Evolutionary conservation across 2,797 vertebrate genomes (phyloP), one percentile per base, ranked within the genome.

Genomic region (Arremon aurantiirostris): DNA sequence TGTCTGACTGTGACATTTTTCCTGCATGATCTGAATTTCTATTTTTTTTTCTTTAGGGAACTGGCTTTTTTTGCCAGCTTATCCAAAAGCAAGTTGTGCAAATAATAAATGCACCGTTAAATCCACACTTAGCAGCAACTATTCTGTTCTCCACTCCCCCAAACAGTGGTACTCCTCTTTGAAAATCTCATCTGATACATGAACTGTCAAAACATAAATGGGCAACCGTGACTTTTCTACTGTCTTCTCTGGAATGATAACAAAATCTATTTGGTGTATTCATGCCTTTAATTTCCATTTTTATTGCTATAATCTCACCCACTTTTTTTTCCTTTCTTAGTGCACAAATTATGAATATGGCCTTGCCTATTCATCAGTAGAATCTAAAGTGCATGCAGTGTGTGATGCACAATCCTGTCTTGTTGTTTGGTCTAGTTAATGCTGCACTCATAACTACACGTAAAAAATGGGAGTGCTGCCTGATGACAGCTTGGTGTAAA

Each of bases 241-340:
- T 94, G 84, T 75, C 93, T 95, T 87, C 77, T 94, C 70, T 78
- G 90, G 59, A 89, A 93, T 56, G 79, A 87, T 90, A 94, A 91
- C 55, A 72, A 69, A 93, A 93, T 92, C 65, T 81, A 55, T 91
- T 83, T 83, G n/a, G 46, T 75, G 47, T 93, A 64, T 82, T 91
- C 86, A 72, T 82, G 69, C 55, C 86, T 91, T 90, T 94, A 68
- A 93, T 94, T 97, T 96, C 88, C 88, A 88, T 94, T 95, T 96
- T 93, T 91, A 96, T 93, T 92, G 82, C 92, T 90, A 46, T 78
- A 87, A 89, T 83, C 52, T 85, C 69, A 57, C 53, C 20, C 14
- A 12, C 61, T 22, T 52, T 80, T 88, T 65, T 64, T 87, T 66
- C 15, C 57, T 53, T 71, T 68, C 59, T 76, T 34, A 47, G 50